Base-by-base conservation (phyloP, 1,140 invertebrate genomes). In the Dinoponera quadriceps region DNA sequence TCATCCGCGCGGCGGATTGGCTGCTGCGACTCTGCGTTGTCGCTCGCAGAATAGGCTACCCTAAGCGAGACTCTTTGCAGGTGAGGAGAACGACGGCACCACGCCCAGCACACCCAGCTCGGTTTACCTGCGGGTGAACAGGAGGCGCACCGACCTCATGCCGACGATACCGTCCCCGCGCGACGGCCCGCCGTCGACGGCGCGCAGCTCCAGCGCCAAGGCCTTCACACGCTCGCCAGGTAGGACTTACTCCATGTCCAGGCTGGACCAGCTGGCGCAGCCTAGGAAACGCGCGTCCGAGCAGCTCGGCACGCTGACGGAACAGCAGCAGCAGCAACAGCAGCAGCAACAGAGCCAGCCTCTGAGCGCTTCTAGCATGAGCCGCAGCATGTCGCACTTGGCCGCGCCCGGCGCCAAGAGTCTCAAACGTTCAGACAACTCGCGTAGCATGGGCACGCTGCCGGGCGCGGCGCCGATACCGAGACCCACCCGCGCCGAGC, bases 201-300 rank as follows among this genome's bases (percentile, higher is more conserved):
- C 94, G 89, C 92, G 94, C 92, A 92, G 93, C 89, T 92, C 94
- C 92, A 93, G 94, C 92, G 89, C 94, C 83, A 96, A 96, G 93
- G 94, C 95, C 87, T 96, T 96, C 91, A 95, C 95, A 91, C 95
- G 96, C 90, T 96, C 96, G 91, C 96, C 96, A 97, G 97, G 97
- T 97, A 98, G 97, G 96, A 97, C 98, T 90, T 97, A 97, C 95
- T 98, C 97, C 91, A 98, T 98, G 97, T 97, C 97, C 90, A 96
- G 98, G 90, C 95, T 98, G 95, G 98, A 98, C 95, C 96, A 97
- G 91, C 95, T 98, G 93, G 95, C 97, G 88, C 96, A 96, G 93
- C 97, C 97, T 74, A 94, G 96, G 82, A 95, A 95, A 90, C 95
- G 94, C 87, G 93, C 94, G 89, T 92, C 93, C 84, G 95, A 95